Evolutionary conservation across 2,113 vertebrate genomes (phyloP).

Genomic region (Megaptera novaeangliae): DNA sequence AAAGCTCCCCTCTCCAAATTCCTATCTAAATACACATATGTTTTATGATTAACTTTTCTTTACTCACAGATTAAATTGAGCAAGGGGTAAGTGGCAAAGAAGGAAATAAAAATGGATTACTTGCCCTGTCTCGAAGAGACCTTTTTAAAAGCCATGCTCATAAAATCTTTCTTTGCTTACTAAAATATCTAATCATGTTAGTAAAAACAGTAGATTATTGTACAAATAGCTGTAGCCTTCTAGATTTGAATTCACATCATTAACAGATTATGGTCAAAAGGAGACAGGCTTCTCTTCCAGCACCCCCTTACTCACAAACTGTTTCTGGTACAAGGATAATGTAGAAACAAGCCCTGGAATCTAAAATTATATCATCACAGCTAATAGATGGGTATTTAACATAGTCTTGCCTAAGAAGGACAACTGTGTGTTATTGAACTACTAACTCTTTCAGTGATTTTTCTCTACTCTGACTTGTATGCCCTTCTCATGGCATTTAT

Average conservation of each 20-base stretch:
- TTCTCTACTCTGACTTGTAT: not conserved
- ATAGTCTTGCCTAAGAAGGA: not conserved
- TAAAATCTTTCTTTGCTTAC: not conserved
- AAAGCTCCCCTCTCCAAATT: not conserved
- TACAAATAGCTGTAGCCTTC: not conserved
- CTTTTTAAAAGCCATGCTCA: not conserved
- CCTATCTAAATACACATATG: not conserved
- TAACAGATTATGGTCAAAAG: not conserved
- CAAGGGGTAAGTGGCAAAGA: not conserved
- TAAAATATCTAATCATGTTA: not conserved
- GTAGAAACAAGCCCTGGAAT: accelerated
- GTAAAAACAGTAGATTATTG: not conserved
- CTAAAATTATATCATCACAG: not conserved
- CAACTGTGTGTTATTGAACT: not conserved
- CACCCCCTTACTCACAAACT: not conserved
- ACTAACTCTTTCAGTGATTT: not conserved
- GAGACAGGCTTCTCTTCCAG: not conserved
- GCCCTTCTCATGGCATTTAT: not conserved
- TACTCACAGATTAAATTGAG: not conserved
- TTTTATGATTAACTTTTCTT: not conserved
- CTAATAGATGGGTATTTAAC: too few relatives aligned
- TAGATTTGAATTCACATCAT: not conserved
- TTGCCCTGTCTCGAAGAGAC: not conserved
- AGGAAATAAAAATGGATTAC: not conserved
- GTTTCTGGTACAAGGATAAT: not conserved